Evolutionary conservation across 2,113 vertebrate species (phyloP).

Genomic region (Rhinolophus sinicus): DNA sequence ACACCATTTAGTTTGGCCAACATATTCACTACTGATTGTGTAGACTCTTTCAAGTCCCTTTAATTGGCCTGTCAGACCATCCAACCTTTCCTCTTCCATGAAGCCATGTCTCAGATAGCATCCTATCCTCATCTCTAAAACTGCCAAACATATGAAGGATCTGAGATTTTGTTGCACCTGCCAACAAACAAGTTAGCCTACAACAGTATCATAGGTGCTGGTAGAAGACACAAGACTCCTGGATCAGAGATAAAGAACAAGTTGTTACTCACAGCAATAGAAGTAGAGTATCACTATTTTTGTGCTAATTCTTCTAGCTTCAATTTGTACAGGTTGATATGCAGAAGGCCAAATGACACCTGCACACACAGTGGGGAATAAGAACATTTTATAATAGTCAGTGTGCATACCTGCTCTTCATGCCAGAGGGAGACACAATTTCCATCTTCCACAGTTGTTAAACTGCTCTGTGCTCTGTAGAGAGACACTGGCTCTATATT

Average conservation of each 20-base stretch:
- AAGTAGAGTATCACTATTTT: neutral
- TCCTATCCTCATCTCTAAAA: neutral
- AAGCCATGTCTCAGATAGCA: neutral
- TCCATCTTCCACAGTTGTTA: neutral
- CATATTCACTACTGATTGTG: neutral
- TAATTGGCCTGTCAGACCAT: neutral
- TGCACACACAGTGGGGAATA: neutral
- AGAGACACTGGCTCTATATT: conserved; percentile 12
- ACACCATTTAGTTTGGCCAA: neutral
- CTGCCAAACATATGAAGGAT: neutral
- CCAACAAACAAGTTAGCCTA: neutral
- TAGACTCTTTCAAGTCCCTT: neutral
- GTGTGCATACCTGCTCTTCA: neutral
- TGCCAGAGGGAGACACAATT: neutral
- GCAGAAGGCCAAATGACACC: neutral
- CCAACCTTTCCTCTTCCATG: neutral
- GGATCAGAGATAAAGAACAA: neutral
- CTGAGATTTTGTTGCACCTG: neutral
- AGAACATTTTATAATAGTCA: neutral
- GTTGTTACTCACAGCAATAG: neutral
- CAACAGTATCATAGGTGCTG: neutral
- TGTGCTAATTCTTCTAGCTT: neutral
- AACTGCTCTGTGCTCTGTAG: conserved; percentile 14
- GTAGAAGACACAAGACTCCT: neutral
- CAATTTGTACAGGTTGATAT: neutral